A percentile compares a stretch with the other conserved stretches of the same genome.
phyloP scores from a whole-genome alignment of 2,888 invertebrate species.

The Drosophila mercatorum region DNA sequence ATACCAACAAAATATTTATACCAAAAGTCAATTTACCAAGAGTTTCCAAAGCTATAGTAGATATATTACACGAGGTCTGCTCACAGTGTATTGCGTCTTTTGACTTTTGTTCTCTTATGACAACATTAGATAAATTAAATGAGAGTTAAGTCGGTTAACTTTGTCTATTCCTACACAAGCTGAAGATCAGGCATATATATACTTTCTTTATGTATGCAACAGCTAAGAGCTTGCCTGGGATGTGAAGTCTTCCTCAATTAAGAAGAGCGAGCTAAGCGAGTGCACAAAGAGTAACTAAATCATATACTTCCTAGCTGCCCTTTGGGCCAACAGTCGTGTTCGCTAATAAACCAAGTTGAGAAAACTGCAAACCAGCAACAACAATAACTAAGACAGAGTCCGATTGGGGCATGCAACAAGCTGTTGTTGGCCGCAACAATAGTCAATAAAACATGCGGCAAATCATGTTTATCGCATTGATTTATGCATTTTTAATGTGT shows the following conservation, averaged over 20 bases:
- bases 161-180: no score
- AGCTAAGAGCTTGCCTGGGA: not conserved
- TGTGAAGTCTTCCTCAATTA: slow-evolving; percentile 8
- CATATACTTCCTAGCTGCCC: slow-evolving; percentile 19
- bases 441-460: slow-evolving; percentile 85
- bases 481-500: slow-evolving; percentile 85
- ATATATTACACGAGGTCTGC: no score
- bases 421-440: slow-evolving; percentile 77
- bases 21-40: no score
- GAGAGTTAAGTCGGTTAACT: no score
- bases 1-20: no score
- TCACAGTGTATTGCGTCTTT: no score
- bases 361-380: slow-evolving; percentile 24
- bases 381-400: slow-evolving; percentile 3
- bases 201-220: not conserved
- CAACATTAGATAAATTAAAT: no score
- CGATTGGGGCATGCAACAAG: slow-evolving; percentile 30
- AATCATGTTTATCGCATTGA: slow-evolving; percentile 85
- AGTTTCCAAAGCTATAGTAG: no score
- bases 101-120: no score
- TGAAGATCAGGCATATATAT: no score
- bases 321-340: slow-evolving; percentile 68
- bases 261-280: not conserved
- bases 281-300: slow-evolving; percentile 19
- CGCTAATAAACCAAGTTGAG: slow-evolving; percentile 55